phyloP scores from a whole-genome alignment of 2,888 invertebrate species.

The Notodonta dromedarius region DNA sequence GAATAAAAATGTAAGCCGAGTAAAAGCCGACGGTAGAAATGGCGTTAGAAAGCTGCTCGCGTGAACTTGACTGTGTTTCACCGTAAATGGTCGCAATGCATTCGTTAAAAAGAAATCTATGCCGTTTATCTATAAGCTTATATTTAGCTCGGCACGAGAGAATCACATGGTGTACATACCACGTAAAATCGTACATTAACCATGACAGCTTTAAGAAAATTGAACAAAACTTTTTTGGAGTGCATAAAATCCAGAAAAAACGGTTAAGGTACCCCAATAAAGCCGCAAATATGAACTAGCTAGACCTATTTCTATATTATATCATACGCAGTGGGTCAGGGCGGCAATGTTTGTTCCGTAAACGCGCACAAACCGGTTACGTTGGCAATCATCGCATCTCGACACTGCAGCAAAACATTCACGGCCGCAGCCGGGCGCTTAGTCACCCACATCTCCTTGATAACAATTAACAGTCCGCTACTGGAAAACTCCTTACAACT shows the following conservation, averaged over 20 bases:
- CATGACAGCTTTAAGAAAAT: no score
- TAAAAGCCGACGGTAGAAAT: constrained; percentile 11
- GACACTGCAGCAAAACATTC: constrained; percentile 16
- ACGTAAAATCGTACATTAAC: no score
- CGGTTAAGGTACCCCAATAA: background rate
- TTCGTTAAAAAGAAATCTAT: constrained; percentile 19
- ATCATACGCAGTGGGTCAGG: constrained; percentile 32
- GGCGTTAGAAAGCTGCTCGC: constrained; percentile 23
- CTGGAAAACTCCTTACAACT: constrained; percentile 25
- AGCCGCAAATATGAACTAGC: background rate
- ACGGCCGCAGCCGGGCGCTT: constrained; percentile 18
- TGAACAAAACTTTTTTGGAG: no score
- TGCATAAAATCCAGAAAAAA: no score
- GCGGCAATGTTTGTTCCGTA: constrained; percentile 30
- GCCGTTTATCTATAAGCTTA: background rate
- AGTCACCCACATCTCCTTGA: constrained; percentile 22
- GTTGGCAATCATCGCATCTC: constrained; percentile 13
- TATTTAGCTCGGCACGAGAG: constrained; percentile 1
- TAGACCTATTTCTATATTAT: background rate
- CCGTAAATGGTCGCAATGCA: constrained; percentile 12
- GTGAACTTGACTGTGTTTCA: constrained; percentile 15
- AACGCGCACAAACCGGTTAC: constrained; percentile 32
- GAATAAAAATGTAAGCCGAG: constrained; percentile 15
- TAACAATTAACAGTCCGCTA: constrained; percentile 13
- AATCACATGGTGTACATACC: background rate